phyloP scores from a whole-genome alignment of 2,888 invertebrate species.

The Dasypogon diadema region DNA sequence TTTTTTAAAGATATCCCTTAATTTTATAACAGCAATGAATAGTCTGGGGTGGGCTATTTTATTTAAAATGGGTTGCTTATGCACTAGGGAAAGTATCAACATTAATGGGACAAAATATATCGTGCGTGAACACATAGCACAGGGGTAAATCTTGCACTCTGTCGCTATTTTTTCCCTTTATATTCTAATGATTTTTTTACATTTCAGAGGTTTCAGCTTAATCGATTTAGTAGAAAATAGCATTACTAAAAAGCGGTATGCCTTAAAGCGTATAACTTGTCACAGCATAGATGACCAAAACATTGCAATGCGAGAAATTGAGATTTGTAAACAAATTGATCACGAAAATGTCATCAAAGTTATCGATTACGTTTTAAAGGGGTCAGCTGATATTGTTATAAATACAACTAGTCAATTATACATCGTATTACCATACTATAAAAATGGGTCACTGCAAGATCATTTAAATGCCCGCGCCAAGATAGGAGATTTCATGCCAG shows the following conservation, averaged over 20 bases:
- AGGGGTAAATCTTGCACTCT: constrained; percentile 72
- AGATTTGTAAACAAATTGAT: constrained; percentile 77
- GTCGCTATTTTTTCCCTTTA: background rate
- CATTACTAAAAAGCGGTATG: constrained; percentile 76
- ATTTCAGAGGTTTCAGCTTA: constrained; percentile 82
- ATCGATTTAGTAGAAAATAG: constrained; percentile 82
- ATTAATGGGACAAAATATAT: constrained; percentile 79
- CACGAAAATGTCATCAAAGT: constrained; percentile 82
- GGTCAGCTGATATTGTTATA: constrained; percentile 75
- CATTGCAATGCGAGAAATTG: constrained; percentile 78
- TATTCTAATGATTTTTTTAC: constrained; percentile 40
- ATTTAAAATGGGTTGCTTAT: constrained; percentile 81
- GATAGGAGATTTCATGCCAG: constrained; percentile 73
- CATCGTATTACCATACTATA: constrained; percentile 81
- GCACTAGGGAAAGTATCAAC: constrained; percentile 77
- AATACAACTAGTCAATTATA: constrained; percentile 79
- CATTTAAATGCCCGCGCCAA: constrained; percentile 74
- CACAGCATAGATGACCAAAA: constrained; percentile 83
- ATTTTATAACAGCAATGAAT: constrained; percentile 70
- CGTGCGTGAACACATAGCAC: constrained; percentile 78
- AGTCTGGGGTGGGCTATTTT: constrained; percentile 77
- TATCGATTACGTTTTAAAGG: constrained; percentile 76
- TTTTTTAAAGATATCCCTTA: background rate
- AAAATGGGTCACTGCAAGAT: constrained; percentile 81
- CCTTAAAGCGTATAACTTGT: constrained; percentile 84